Evolutionary conservation across 2,113 vertebrate species (phyloP), one percentile per base, ranked within the genome.

Genomic region (Columba livia): DNA sequence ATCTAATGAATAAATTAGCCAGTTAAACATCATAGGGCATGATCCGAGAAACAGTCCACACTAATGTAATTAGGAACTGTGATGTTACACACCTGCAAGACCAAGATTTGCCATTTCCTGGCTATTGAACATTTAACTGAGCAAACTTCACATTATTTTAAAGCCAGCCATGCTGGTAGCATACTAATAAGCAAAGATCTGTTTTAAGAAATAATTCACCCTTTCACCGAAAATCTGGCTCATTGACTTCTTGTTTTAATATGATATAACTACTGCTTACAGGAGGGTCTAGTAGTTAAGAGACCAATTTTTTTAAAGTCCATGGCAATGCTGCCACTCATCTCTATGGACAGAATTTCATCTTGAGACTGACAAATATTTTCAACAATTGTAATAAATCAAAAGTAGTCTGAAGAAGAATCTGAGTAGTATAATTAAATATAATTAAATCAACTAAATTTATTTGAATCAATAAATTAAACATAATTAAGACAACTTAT

Each of bases 381-480:
- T 94, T 82, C 48, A 86, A 72, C 60, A 80, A 86, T 74, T 79
- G 44, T 40, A 77, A 73, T 77, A 83, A 40, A 66, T 91, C 62
- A 79, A 61, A 89, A 80, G 11, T 36, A 75, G 6, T 60, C 64
- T 42, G 28, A 91, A 89, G 11, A 88, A 94, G 64, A 88, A 83
- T 61, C 26, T 71, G 38, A 84, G 40, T 79, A 53, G 38, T 79
- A 19, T 86, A 69, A 94, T 91, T 84, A 88, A 95, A 81, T 77
- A 78, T 78, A 84, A 95, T 88, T 88, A 89, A 93, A 85, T 86
- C 90, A 86, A 77, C 32, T 60, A 85, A 28, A 90, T 85, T 84
- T 0, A 90, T 88, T 75, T 88, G n/a, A 95, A 94, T 94, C 94
- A 92, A 94, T 93, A 94, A 93, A 96, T 86, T 92, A 92, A 94